Evolutionary conservation across 53 echinoderm and acorn worm species (phyloP).

Genomic region (Echinarachnius parma): DNA sequence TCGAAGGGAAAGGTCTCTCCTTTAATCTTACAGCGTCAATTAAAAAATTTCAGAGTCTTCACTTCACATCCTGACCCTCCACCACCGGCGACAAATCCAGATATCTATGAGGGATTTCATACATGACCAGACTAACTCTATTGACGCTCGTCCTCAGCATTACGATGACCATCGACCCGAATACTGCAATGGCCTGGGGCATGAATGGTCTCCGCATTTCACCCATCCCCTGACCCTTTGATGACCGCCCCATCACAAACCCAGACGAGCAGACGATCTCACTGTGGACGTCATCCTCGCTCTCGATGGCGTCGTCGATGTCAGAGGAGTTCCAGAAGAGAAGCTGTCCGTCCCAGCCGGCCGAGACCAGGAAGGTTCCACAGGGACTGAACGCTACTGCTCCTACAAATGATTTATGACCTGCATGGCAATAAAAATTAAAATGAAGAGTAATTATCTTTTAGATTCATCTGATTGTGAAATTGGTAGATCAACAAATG

Average conservation of each 20-base stretch:
- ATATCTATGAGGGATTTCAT: constrained; percentile 25
- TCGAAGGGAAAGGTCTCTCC: too few species aligned
- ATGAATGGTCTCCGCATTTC: constrained; percentile 56
- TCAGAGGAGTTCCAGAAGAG: constrained; percentile 76
- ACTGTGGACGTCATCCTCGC: constrained; percentile 48
- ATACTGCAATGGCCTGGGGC: constrained; percentile 44
- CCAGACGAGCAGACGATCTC: constrained; percentile 69
- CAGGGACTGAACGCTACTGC: constrained; percentile 65
- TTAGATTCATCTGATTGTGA: too few species aligned
- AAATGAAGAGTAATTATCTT: not conserved
- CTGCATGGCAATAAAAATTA: constrained; percentile 34
- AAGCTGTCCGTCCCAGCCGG: constrained; percentile 83
- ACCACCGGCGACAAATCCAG: not conserved
- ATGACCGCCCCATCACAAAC: constrained; percentile 68
- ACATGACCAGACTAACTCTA: constrained; percentile 24
- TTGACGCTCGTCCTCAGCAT: constrained; percentile 29
- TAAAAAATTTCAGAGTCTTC: too few species aligned
- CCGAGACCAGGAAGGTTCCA: constrained; percentile 64
- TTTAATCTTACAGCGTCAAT: too few species aligned
- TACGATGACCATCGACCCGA: constrained; percentile 4
- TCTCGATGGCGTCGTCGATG: constrained; percentile 78
- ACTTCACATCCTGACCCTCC: too few species aligned
- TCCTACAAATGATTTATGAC: constrained; percentile 82
- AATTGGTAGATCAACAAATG: too few species aligned
- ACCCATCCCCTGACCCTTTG: constrained; percentile 43